Percentiles rank a stretch among this genome's conserved stretches.
Conservation (phyloP, 1,140 invertebrate species). For the Marisa cornuarietis region DNA sequence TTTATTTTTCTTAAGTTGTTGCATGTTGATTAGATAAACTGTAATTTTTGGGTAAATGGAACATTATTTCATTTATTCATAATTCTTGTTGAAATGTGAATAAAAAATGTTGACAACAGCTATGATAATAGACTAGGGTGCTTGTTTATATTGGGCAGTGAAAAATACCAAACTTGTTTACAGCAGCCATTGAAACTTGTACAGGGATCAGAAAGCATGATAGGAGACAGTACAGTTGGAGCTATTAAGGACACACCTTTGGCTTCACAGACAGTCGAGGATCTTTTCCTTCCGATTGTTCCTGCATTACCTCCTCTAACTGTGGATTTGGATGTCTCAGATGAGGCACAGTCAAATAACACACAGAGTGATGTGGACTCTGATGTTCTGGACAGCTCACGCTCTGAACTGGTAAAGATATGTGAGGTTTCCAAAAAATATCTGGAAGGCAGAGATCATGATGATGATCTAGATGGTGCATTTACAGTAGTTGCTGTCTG, state of each 20-base stretch:
- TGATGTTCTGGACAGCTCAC: conserved; percentile 30
- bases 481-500: not conserved
- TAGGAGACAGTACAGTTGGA: conserved; percentile 68
- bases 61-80: no score
- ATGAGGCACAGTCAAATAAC: conserved; percentile 26
- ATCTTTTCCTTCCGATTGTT: not conserved
- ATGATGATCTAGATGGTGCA: conserved; percentile 7
- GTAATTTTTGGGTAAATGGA: no score
- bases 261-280: conserved; percentile 5
- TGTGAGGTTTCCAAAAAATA: not conserved
- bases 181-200: not conserved
- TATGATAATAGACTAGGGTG: no score
- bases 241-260: conserved; percentile 4
- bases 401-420: conserved; percentile 24
- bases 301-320: conserved; percentile 21
- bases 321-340: not conserved
- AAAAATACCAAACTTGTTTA: not conserved
- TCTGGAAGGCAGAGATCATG: not conserved
- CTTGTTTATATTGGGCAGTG: no score
- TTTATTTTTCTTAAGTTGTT: no score
- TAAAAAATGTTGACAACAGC: no score
- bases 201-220: conserved; percentile 63
- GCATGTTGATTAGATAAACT: no score
- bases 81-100: no score
- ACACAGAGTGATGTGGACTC: conserved; percentile 38